Base-by-base conservation (phyloP, 2,888 invertebrate species). In the Charanyca ferruginea region DNA sequence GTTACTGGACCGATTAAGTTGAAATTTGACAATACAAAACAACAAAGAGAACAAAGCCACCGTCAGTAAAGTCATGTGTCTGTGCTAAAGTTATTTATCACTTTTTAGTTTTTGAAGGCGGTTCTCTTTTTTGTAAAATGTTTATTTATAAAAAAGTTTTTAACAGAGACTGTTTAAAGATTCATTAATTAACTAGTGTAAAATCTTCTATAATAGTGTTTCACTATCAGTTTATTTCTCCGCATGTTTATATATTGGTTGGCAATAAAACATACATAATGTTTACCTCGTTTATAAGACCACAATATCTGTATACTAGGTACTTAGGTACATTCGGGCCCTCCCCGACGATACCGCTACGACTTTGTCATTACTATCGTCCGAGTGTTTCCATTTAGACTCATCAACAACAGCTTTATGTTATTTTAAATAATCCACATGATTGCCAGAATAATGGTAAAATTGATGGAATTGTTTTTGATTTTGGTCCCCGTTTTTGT, bases 331-430 rank as follows among this genome's bases (percentile, higher is more conserved):
- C 41, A n/a, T 35, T 53, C 41, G 60, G 68, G 68, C 42, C 2
- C 42, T 70, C 68, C 70, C 68, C 52, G 25, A 32, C n/a, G n/a
- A 35, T 48, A 65, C 48, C 51, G 35, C 23, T 22, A 61, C 20
- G n/a, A 32, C 45, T 51, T 44, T 28, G 38, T 69, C 48, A 60
- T 60, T 41, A 66, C 6, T 59, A 1, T 35, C 25, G 13, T 28
- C 18, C 13, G 70, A 28, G 0, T 35, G 68, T 68, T 53, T 68
- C 68, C 70, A 68, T 55, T 67, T 16, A 38, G 20, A 23, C 0
- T 23, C 23, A 25, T 55, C 11, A 25, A 22, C 16, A 49, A 25
- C 35, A 22, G 22, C 5, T n/a, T n/a, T 20, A 2, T 25, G 1
- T 41, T 42, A 3, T 38, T 47, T 25, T 20, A 25, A 9, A 35